These are phyloP conservation scores for Gyrodactylus salaris DNA, from an alignment of 1,140 invertebrate species.

Conservation along the genomic window DNA sequence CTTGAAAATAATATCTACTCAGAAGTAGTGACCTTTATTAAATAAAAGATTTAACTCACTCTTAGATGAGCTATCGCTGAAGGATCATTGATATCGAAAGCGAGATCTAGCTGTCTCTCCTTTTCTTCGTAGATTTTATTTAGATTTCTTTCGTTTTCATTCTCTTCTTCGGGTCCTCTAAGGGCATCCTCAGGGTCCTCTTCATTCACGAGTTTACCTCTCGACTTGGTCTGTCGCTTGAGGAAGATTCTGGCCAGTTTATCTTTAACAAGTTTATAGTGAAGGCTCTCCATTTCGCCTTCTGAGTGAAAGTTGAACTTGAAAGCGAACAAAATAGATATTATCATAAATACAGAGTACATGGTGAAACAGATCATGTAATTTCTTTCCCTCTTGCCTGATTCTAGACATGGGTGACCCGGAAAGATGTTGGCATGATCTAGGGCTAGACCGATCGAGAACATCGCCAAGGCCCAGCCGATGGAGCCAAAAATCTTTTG, in stretches of 20 bases:
- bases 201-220: neutral
- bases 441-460: conserved; percentile 64
- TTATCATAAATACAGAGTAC: conserved; percentile 78
- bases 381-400: conserved; percentile 36
- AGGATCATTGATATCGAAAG: neutral
- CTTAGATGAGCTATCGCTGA: neutral
- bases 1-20: too few relatives aligned
- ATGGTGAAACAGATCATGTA: conserved; percentile 93
- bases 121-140: neutral
- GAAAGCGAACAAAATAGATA: conserved; percentile 58
- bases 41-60: neutral
- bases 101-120: neutral
- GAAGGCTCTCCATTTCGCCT: neutral
- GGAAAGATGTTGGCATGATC: conserved; percentile 66
- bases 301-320: conserved; percentile 25
- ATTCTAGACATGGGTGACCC: conserved; percentile 36
- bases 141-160: neutral
- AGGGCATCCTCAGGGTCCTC: neutral
- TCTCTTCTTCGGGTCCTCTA: neutral
- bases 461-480: conserved; percentile 90
- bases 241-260: neutral
- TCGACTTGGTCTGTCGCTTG: neutral
- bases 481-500: conserved; percentile 91
- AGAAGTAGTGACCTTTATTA: too few relatives aligned
- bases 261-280: conserved; percentile 4